Evolutionary conservation across 1,140 invertebrate species (phyloP).

Genomic region (Apocrypta bakeri): DNA sequence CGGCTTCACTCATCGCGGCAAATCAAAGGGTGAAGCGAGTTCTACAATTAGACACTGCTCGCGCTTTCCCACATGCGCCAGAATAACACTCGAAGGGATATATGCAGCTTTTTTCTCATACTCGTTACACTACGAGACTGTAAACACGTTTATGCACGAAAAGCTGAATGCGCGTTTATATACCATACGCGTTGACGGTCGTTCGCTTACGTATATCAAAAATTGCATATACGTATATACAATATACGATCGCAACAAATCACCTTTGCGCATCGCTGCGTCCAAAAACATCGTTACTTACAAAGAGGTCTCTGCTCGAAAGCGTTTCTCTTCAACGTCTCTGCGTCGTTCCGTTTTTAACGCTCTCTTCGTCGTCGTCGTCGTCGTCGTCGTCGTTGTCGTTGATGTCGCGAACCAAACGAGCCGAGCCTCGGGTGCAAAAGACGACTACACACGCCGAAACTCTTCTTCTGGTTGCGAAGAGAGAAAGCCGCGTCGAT

Average conservation of each 20-base stretch:
- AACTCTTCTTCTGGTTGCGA: too few relatives aligned
- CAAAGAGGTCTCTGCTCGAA: not conserved
- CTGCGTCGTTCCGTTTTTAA: not conserved
- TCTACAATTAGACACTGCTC: conserved; percentile 14
- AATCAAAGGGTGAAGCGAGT: conserved; percentile 15
- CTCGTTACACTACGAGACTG: too few relatives aligned
- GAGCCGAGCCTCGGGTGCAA: not conserved
- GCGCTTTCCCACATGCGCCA: not conserved
- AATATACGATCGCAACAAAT: too few relatives aligned
- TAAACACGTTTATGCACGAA: too few relatives aligned
- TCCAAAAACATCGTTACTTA: not conserved
- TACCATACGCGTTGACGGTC: too few relatives aligned
- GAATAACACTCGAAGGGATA: not conserved
- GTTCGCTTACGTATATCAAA: too few relatives aligned
- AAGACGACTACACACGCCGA: not conserved
- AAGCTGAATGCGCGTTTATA: too few relatives aligned
- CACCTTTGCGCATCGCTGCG: too few relatives aligned
- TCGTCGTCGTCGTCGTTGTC: not conserved
- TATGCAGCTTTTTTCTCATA: too few relatives aligned
- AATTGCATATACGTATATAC: too few relatives aligned
- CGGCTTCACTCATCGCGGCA: not conserved
- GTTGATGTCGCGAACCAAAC: not conserved
- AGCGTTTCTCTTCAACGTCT: not conserved
- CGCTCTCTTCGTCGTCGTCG: not conserved
- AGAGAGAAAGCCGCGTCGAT: conserved; percentile 58